Evolutionary conservation across 2,113 vertebrate genomes (phyloP), one percentile per base, ranked within the genome.

Genomic region (Rhipidura dahli): DNA sequence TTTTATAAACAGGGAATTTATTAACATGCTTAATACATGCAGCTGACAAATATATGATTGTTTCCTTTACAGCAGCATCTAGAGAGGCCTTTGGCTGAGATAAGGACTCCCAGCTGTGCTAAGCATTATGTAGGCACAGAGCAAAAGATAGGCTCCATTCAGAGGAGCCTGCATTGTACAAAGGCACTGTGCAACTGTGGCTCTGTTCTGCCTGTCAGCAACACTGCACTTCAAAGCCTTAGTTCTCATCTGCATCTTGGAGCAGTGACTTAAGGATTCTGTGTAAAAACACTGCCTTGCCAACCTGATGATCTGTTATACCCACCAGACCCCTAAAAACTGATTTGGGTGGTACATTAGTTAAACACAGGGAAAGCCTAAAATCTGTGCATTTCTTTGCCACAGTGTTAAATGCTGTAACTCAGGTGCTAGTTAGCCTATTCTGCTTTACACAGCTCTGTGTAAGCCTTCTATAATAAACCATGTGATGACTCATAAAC

Each of bases 401-500:
- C 33, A 39, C 2, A 4, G 8, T n/a, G 63, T 60, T 71, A 91
- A 95, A 91, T 54, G 61, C 23, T 26, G 49, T 50, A 85, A 65
- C 45, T 87, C 80, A 83, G 84, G 40, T 40, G 56, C 54, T 83
- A 79, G 63, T 51, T 90, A 93, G 73, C 60, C 44, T 89, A 12
- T 68, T 90, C 79, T 91, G 60, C 69, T 96, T 89, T 81, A 65
- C 51, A 66, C 44, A 49, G 37, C 51, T 80, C 31, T 82, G 71
- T 92, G 94, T 69, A 83, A 83, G 73, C 71, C 86, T 96, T 37
- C 68, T 72, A 37, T 69, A 96, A 96, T 88, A 96, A 95, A 93
- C 70, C 51, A 78, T 44, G 73, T 56, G 92, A 91, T 93, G 92
- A 94, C 91, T 96, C 94, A 94, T 92, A 96, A 97, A 93, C 87